Conservation (phyloP, 1,140 invertebrate genomes). For the Portunus trituberculatus region DNA sequence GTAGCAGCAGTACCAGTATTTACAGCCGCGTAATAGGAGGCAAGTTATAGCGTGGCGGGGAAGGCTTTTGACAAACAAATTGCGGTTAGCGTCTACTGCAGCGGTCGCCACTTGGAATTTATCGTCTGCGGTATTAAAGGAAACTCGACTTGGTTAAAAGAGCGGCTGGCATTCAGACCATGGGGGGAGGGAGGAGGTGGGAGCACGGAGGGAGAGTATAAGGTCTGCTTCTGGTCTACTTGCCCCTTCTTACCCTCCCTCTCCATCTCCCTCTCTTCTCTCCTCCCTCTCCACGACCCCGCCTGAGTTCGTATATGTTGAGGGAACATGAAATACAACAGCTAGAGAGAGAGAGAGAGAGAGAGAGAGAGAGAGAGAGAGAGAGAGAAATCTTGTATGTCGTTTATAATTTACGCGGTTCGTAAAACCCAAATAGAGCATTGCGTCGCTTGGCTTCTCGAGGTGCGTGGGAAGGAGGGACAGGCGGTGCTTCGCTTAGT, state of each 20-base stretch:
- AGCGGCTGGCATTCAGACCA: background rate
- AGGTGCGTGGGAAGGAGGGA: too few species aligned
- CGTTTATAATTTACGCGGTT: too few species aligned
- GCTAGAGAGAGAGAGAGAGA: background rate
- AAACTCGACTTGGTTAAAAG: background rate
- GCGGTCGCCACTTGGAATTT: constrained; percentile 34
- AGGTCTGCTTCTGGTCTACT: background rate
- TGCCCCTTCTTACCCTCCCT: background rate
- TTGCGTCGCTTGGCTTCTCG: too few species aligned
- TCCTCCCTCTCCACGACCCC: background rate
- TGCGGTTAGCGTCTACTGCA: constrained; percentile 40
- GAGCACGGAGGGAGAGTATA: background rate
- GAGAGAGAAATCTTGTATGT: background rate
- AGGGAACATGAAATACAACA: background rate
- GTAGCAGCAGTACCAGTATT: constrained; percentile 5
- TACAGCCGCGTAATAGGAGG: constrained; percentile 27
- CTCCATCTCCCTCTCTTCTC: background rate
- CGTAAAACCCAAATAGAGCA: background rate
- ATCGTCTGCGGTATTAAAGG: constrained; percentile 22
- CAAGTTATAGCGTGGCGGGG: constrained; percentile 3
- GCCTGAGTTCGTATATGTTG: background rate
- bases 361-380: background rate
- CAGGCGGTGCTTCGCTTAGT: too few species aligned
- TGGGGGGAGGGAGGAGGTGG: background rate
- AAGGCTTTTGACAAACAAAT: constrained; percentile 49